phyloP scores from a whole-genome alignment of 2,113 vertebrate species.

The Ia io region DNA sequence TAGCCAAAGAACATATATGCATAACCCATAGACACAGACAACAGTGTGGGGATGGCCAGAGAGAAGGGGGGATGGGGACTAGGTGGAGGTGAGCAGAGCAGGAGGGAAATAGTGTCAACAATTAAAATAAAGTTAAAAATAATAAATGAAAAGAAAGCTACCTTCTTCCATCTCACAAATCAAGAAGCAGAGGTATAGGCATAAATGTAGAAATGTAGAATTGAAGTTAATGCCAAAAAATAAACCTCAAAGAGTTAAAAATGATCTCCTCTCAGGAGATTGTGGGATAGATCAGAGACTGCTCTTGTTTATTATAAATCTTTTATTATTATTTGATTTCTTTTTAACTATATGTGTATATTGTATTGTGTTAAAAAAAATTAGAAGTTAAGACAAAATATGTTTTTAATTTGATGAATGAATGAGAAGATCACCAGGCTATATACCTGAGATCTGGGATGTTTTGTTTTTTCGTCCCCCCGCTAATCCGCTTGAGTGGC shows the following conservation, averaged over 20 bases:
- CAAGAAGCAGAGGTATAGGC: not conserved
- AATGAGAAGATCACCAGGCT: not conserved
- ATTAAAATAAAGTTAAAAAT: not conserved
- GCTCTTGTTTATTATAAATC: not conserved
- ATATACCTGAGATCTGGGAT: not conserved
- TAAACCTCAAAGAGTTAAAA: not conserved
- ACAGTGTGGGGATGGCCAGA: not conserved
- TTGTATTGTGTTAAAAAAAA: not conserved
- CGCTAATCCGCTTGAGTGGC: not conserved
- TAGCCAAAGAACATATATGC: not conserved
- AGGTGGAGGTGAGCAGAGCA: not conserved
- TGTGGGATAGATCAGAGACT: not conserved
- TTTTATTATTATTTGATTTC: constrained; percentile 31
- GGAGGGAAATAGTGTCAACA: not conserved
- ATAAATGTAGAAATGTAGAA: not conserved
- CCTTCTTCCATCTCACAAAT: not conserved
- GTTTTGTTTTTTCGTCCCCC: not conserved
- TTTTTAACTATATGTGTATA: not conserved
- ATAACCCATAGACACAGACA: not conserved
- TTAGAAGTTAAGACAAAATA: not conserved
- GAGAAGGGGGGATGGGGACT: not conserved
- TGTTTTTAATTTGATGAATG: not conserved
- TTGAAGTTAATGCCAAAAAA: constrained; percentile 6
- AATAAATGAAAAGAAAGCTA: not conserved
- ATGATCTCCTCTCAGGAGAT: not conserved